These are phyloP conservation scores for Torymus aiolomorphi DNA, from an alignment of 2,888 invertebrate genomes.

Conservation along the genomic window DNA sequence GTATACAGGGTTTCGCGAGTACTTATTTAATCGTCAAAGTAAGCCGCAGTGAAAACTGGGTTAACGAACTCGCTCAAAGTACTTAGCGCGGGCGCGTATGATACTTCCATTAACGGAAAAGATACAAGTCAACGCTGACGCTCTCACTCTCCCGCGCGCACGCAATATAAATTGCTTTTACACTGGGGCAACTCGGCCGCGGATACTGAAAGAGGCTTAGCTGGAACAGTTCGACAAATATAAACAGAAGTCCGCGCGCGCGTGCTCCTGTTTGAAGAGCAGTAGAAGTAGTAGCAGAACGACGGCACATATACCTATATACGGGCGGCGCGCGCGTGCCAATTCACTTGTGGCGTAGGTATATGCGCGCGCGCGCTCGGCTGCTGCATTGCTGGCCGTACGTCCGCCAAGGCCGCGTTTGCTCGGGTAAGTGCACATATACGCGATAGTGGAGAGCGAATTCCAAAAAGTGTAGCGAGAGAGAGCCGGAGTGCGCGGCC, in stretches of 20 bases:
- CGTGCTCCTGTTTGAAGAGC: no score
- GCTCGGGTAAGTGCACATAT: conserved; percentile 53
- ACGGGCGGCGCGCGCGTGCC: conserved; percentile 1
- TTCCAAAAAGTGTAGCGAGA: no score
- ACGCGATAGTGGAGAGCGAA: conserved; percentile 4
- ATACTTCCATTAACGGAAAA: conserved; percentile 21
- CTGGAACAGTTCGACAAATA: neutral
- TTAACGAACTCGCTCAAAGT: neutral
- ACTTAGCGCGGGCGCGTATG: neutral
- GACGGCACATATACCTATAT: neutral
- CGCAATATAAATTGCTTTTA: no score
- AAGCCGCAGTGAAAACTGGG: neutral
- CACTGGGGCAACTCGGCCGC: no score
- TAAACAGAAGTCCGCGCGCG: conserved; percentile 12
- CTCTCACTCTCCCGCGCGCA: neutral
- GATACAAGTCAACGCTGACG: neutral
- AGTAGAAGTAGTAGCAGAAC: no score
- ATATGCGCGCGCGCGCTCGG: no score
- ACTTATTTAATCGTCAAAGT: no score
- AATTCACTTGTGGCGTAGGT: conserved; percentile 27
- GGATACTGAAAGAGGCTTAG: conserved; percentile 13
- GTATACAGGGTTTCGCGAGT: no score
- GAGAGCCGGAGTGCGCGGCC: no score
- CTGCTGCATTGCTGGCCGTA: conserved; percentile 14
- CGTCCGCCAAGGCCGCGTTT: conserved; percentile 31